phyloP scores from a whole-genome alignment of 1,140 invertebrate species.

The Pseudomyrmex dendroicus region DNA sequence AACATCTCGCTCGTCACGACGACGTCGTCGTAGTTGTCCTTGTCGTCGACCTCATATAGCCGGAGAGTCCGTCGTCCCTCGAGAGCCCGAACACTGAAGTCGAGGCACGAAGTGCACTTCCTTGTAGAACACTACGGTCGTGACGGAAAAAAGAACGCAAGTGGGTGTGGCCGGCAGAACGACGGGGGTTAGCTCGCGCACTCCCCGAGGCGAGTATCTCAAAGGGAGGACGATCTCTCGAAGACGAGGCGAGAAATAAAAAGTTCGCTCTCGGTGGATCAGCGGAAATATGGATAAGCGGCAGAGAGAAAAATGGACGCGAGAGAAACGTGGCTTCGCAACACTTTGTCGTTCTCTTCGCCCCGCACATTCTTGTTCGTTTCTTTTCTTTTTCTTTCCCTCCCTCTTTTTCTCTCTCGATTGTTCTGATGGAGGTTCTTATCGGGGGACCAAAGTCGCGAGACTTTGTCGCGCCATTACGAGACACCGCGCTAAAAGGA shows the following conservation, averaged over 20 bases:
- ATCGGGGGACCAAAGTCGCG: slow-evolving; percentile 12
- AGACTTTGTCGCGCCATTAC: slow-evolving; percentile 17
- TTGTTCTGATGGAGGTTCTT: slow-evolving; percentile 45
- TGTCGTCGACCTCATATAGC: slow-evolving; percentile 17
- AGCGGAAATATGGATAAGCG: slow-evolving; percentile 59
- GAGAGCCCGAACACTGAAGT: slow-evolving; percentile 68
- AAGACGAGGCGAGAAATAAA: slow-evolving; percentile 48
- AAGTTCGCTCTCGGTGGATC: slow-evolving; percentile 56
- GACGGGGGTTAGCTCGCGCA: slow-evolving; percentile 5
- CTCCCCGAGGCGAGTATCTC: slow-evolving; percentile 56
- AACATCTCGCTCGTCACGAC: slow-evolving; percentile 33
- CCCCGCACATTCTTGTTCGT: not conserved
- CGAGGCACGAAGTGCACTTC: slow-evolving; percentile 78
- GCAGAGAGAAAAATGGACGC: slow-evolving; percentile 34
- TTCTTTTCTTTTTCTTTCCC: not conserved
- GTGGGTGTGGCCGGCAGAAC: slow-evolving; percentile 25
- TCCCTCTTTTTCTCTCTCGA: slow-evolving; percentile 1
- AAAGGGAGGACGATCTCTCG: slow-evolving; percentile 54
- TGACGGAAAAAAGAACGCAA: slow-evolving; percentile 59
- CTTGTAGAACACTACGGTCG: slow-evolving; percentile 74
- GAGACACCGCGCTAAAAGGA: slow-evolving; percentile 8
- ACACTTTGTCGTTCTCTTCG: slow-evolving; percentile 9
- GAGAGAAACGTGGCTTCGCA: slow-evolving; percentile 36
- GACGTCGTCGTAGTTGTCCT: slow-evolving; percentile 23
- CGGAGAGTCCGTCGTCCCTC: slow-evolving; percentile 48